Percentiles rank a stretch among this genome's conserved stretches.
phyloP scores from a whole-genome alignment of 1,140 invertebrate genomes.

The Drosophila tani region DNA sequence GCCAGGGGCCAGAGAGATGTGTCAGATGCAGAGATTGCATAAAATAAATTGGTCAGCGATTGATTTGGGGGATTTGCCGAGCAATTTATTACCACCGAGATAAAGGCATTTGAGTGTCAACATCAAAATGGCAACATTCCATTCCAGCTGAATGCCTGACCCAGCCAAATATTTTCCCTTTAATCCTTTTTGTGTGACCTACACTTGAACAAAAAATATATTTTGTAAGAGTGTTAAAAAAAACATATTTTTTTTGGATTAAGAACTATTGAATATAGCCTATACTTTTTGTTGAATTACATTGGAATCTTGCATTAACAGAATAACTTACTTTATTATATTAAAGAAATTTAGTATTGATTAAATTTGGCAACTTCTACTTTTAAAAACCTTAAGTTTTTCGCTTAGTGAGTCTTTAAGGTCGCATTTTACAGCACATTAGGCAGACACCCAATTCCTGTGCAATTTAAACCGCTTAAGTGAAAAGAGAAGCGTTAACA shows the following conservation, averaged over 20 bases:
- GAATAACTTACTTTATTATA: too few species aligned
- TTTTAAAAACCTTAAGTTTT: background rate
- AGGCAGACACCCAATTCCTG: slow-evolving; percentile 18
- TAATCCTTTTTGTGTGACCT: slow-evolving; percentile 43
- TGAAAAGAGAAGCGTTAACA: slow-evolving; percentile 48
- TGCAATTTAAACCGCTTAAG: slow-evolving; percentile 45
- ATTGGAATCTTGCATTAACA: too few species aligned
- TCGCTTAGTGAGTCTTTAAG: slow-evolving; percentile 22
- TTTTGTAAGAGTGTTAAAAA: too few species aligned
- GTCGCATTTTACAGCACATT: slow-evolving; percentile 52
- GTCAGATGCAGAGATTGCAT: slow-evolving; percentile 61
- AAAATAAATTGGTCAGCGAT: slow-evolving; percentile 73
- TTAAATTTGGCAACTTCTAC: too few species aligned
- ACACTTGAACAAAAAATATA: slow-evolving; percentile 14
- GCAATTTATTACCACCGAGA: slow-evolving; percentile 55
- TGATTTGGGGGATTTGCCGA: slow-evolving; percentile 64
- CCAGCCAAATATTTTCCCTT: slow-evolving; percentile 34
- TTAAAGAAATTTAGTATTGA: too few species aligned
- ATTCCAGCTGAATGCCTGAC: slow-evolving; percentile 28
- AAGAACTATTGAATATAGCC: too few species aligned
- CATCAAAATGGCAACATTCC: slow-evolving; percentile 55
- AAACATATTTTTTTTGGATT: background rate
- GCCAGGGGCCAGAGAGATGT: slow-evolving; percentile 20
- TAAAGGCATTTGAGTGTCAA: slow-evolving; percentile 55
- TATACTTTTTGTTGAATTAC: too few species aligned